These are phyloP conservation scores for Trilocha varians DNA, from an alignment of 2,888 invertebrate genomes.

Conservation along the genomic window DNA sequence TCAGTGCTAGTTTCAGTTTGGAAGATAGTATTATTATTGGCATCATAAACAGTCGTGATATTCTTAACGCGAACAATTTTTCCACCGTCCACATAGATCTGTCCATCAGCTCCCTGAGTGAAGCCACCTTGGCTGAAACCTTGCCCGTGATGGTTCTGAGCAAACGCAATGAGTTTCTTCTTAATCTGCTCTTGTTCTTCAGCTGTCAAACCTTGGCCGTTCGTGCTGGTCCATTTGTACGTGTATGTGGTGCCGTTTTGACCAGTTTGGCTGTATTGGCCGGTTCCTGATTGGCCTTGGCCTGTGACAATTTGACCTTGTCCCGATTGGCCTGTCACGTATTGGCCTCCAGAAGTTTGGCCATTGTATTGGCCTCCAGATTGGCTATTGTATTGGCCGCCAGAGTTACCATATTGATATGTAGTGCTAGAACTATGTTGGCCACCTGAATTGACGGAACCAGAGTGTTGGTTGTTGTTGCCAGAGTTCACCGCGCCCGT, in stretches of 20 bases:
- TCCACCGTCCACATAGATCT: constrained; percentile 28
- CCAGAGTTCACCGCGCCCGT: no score
- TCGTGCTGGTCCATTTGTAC: constrained; percentile 37
- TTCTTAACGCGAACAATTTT: constrained; percentile 42
- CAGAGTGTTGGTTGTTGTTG: no score
- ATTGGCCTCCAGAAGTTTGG: constrained; percentile 18
- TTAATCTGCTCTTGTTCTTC: constrained; percentile 47
- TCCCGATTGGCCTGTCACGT: constrained; percentile 13
- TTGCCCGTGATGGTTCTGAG: constrained; percentile 16
- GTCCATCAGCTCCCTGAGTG: constrained; percentile 14
- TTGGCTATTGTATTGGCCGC: constrained; percentile 2
- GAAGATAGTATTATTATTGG: constrained; percentile 58
- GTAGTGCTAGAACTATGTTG: no score
- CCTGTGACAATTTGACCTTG: constrained; percentile 13
- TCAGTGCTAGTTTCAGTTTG: constrained; percentile 69
- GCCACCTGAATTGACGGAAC: no score
- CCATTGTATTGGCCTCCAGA: constrained; percentile 14
- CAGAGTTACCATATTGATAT: no score
- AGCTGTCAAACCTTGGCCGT: constrained; percentile 32
- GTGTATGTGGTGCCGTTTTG: constrained; percentile 3
- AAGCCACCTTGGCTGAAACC: constrained; percentile 14
- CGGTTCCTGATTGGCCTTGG: constrained; percentile 16
- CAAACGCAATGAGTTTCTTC: constrained; percentile 31
- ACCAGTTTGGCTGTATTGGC: constrained; percentile 10
- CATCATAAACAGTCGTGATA: constrained; percentile 46